phyloP scores from a whole-genome alignment of 92 coral and sea anemone genomes.

The Heliopora coerulea region DNA sequence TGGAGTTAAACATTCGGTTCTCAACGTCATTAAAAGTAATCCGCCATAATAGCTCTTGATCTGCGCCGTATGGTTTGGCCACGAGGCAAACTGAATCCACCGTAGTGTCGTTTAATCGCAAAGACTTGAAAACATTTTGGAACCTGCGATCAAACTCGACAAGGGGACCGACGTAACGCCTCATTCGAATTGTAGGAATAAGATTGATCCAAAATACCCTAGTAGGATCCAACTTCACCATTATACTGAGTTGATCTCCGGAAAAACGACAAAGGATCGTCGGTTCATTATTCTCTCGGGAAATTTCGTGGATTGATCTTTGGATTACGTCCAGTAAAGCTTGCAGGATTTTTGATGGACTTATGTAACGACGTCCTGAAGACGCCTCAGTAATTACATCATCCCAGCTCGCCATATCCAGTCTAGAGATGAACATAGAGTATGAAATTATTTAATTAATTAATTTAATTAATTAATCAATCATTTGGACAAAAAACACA shows the following conservation, averaged over 20 bases:
- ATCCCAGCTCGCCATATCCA: slow-evolving; percentile 35
- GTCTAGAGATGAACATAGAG: slow-evolving; percentile 4
- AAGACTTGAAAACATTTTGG: slow-evolving; percentile 10
- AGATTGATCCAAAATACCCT: neutral
- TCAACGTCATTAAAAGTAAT: slow-evolving; percentile 32
- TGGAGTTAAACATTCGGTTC: slow-evolving; percentile 2
- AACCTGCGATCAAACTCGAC: neutral
- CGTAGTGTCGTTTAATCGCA: neutral
- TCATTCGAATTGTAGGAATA: slow-evolving; percentile 12
- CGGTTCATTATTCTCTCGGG: neutral
- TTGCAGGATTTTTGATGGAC: slow-evolving; percentile 10
- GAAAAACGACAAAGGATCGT: slow-evolving; percentile 8
- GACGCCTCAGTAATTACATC: slow-evolving; percentile 1
- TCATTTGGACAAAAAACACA: no score
- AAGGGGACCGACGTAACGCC: neutral
- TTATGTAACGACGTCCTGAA: slow-evolving; percentile 5
- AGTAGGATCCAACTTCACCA: neutral
- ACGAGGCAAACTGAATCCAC: slow-evolving; percentile 11
- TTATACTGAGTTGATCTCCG: slow-evolving; percentile 2
- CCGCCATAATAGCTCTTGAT: slow-evolving; percentile 21
- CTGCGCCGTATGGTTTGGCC: slow-evolving; percentile 17
- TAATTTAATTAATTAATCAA: neutral
- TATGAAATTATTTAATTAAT: neutral
- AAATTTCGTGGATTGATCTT: slow-evolving; percentile 11
- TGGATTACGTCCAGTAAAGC: slow-evolving; percentile 3